Base-by-base conservation (phyloP, 2,797 vertebrate genomes). In the Pteronotus mesoamericanus region DNA sequence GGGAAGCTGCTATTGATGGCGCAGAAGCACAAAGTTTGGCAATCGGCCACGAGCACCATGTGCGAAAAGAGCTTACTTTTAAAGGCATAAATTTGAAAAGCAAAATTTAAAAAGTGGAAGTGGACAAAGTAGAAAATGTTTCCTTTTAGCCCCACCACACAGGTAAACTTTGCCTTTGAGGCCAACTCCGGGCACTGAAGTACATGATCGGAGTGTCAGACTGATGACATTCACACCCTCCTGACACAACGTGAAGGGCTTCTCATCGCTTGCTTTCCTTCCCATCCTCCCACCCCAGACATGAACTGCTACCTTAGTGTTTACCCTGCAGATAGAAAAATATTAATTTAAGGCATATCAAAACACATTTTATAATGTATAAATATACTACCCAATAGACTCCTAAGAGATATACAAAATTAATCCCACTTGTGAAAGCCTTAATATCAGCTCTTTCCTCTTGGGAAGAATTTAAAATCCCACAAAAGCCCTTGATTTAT, bases 361-460 rank as follows among this genome's bases (percentile, higher is more conserved):
- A 98, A 98, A 98, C 97, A 98, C 93, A 96, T 98, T 98, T 98
- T 98, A 98, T 98, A 98, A 98, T 98, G 98, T 98, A 98, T 98
- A 98, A 99, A 98, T 98, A 98, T 96, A 98, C 98, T 98, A 98
- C 98, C 98, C 98, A 98, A 91, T 66, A 94, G 97, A 97, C 97
- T 98, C 94, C 97, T 97, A 97, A 98, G 98, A 98, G 98, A 98
- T 97, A 97, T 39, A 98, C 95, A 96, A 98, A 98, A 98, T 98
- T 98, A 98, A 98, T 98, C 98, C 98, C 98, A 98, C 98, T 98
- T 98, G 98, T 98, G 97, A 98, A 98, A 98, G 98, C 95, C 98
- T 98, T 98, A 98, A 98, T 98, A 98, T 98, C 97, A 98, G 98
- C 96, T 98, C 96, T 97, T 98, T 97, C 97, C 98, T 98, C 98